These are phyloP conservation scores for Habrosyne pyritoides DNA, from an alignment of 2,888 invertebrate species.

Conservation along the genomic window DNA sequence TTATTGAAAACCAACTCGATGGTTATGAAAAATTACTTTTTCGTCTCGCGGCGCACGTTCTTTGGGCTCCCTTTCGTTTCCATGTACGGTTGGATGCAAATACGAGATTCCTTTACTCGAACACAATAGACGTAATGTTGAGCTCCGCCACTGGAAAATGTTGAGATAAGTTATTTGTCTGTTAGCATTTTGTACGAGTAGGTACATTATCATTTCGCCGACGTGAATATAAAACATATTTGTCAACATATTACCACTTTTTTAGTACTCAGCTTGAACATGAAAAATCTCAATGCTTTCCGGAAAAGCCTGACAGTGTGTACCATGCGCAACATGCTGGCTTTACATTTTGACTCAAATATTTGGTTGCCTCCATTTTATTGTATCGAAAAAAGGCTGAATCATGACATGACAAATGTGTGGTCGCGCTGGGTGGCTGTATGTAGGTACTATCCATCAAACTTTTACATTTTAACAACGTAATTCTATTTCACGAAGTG, in stretches of 20 bases:
- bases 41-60: conserved; percentile 56
- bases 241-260: conserved; percentile 34
- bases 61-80: conserved; percentile 50
- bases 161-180: conserved; percentile 73
- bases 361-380: conserved; percentile 5
- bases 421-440: neutral
- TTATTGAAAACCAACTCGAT: conserved; percentile 67
- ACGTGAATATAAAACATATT: conserved; percentile 34
- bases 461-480: conserved; percentile 4
- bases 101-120: conserved; percentile 70
- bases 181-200: conserved; percentile 55
- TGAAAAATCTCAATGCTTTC: neutral
- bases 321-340: conserved; percentile 6
- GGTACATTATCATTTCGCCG: conserved; percentile 39
- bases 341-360: conserved; percentile 7
- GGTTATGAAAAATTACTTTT: conserved; percentile 71
- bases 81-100: conserved; percentile 67
- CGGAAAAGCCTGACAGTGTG: neutral
- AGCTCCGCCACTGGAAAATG: conserved; percentile 66
- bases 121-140: conserved; percentile 69
- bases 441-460: neutral
- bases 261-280: conserved; percentile 22
- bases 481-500: neutral
- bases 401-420: conserved; percentile 9
- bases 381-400: conserved; percentile 7